phyloP scores from a whole-genome alignment of 2,888 invertebrate genomes.

The Catocala sponsa region DNA sequence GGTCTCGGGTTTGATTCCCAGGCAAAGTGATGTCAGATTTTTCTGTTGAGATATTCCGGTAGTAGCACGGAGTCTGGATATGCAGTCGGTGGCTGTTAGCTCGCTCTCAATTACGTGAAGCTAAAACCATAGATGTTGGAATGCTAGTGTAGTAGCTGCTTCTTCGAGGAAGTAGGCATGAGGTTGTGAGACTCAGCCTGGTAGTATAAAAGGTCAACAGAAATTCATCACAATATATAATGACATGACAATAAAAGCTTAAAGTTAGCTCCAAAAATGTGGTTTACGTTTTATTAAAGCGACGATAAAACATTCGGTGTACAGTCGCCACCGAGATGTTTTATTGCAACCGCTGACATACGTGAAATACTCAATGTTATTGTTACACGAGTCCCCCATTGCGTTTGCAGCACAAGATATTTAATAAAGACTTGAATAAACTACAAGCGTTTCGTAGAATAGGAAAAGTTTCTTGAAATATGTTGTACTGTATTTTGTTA shows the following conservation, averaged over 20 bases:
- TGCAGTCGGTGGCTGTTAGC: too few relatives aligned
- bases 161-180: too few relatives aligned
- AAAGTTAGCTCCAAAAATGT: constrained; percentile 2
- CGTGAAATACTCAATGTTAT: constrained; percentile 18
- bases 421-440: constrained; percentile 39
- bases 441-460: constrained; percentile 10
- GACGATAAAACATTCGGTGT: neutral
- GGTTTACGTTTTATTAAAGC: constrained; percentile 1
- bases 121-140: too few relatives aligned
- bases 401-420: constrained; percentile 26
- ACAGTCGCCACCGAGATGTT: neutral
- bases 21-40: too few relatives aligned
- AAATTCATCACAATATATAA: neutral
- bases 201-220: too few relatives aligned
- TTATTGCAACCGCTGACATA: constrained; percentile 24
- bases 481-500: neutral
- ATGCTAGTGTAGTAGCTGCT: too few relatives aligned
- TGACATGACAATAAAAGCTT: constrained; percentile 1
- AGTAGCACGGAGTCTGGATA: too few relatives aligned
- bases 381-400: constrained; percentile 11
- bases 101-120: too few relatives aligned
- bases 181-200: too few relatives aligned
- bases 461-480: neutral
- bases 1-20: too few relatives aligned
- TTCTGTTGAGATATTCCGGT: too few relatives aligned